Evolutionary conservation across 1,140 invertebrate species (phyloP), one percentile per base, ranked within the genome.

Genomic region (Zaprionus africanus): DNA sequence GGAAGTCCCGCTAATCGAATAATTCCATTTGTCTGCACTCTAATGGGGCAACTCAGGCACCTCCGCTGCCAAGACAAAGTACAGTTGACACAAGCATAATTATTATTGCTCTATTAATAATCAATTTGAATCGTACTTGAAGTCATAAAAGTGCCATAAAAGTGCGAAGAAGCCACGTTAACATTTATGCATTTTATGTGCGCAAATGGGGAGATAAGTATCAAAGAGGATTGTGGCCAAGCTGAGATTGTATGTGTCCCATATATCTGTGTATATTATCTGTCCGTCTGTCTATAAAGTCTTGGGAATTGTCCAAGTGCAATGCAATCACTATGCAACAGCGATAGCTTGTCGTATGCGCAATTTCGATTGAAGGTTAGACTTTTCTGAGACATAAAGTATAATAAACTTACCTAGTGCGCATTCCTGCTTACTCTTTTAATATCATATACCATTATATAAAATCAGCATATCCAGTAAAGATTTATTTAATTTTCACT

Each of bases 1-100:
- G 46, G 19, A 51, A 51, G 46, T 87, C 46, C 84, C 78, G 83
- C 83, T 88, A 87, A 88, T 78, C 78, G 84, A 88, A 81, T 81
- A 65, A 62, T 57, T 77, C 51, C 72, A 28, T 65, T 63, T 73
- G 68, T 63, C 60, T 68, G 38, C 51, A 43, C 36, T 22, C 41
- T 17, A 60, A 53, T 34, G 36, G 51, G 54, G 36, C 62, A 56
- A 31, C 43, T 17, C 24, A 22, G 66, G 53, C 15, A n/a, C 41
- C 41, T 43, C 41, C 54, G 41, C 59, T 57, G 36, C 60, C 51
- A 73, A 53, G 69, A 69, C 46, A 60, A 64, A 64, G 73, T 65
- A 70, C 73, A 76, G 73, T 71, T 76, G 62, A 36, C 41, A 51
- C 22, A 59, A 36, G 15, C 36, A n/a, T 53, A 26, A 51, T 63